phyloP scores from a whole-genome alignment of 2,888 invertebrate species.

The Lymantria dispar region DNA sequence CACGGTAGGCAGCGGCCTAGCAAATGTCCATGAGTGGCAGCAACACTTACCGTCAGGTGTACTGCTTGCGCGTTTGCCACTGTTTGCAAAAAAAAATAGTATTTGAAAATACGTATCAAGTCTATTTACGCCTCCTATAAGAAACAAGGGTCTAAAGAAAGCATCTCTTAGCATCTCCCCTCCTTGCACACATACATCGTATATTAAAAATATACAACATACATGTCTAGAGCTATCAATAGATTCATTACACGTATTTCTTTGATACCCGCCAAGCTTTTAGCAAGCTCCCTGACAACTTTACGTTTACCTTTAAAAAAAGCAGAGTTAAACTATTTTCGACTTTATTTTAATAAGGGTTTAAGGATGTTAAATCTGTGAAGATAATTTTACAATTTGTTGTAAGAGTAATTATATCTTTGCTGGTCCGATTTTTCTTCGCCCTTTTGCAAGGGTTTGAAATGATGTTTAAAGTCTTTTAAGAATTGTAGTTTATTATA shows the following conservation, averaged over 20 bases:
- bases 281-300: slow-evolving; percentile 55
- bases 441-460: slow-evolving; percentile 56
- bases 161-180: slow-evolving; percentile 76
- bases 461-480: slow-evolving; percentile 37
- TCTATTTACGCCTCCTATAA: slow-evolving; percentile 49
- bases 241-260: slow-evolving; percentile 80
- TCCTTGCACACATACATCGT: slow-evolving; percentile 58
- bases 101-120: slow-evolving; percentile 45
- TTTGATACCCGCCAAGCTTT: slow-evolving; percentile 75
- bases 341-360: slow-evolving; percentile 29
- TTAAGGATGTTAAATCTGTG: slow-evolving; percentile 21
- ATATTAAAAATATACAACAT: slow-evolving; percentile 69
- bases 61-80: too few species aligned
- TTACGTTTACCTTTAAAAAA: slow-evolving; percentile 12
- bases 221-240: slow-evolving; percentile 72
- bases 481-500: slow-evolving; percentile 34
- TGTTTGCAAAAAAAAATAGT: too few species aligned
- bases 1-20: too few species aligned
- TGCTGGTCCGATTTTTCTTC: slow-evolving; percentile 57
- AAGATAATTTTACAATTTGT: background rate
- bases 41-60: too few species aligned
- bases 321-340: slow-evolving; percentile 31
- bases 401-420: slow-evolving; percentile 76
- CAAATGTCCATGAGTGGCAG: too few species aligned
- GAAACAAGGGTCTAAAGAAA: slow-evolving; percentile 78